Evolutionary conservation across 2,113 vertebrate genomes (phyloP), one percentile per base, ranked within the genome.

Genomic region (Coturnix japonica): DNA sequence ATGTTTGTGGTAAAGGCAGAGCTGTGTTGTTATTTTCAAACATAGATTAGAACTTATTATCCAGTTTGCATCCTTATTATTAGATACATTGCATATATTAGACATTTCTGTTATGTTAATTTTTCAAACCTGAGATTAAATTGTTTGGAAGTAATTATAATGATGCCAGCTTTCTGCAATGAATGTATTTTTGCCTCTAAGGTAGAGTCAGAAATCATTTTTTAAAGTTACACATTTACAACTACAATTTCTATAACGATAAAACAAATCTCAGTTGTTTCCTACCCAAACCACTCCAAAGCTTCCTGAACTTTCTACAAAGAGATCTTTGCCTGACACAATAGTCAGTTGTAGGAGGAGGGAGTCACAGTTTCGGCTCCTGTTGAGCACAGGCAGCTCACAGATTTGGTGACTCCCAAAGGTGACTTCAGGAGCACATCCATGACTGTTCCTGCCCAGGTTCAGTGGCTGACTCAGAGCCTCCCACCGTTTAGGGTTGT

Each of bases 301-400:
- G 56, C 28, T 51, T 78, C 31, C n/a, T 57, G 21, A 66, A 59
- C 10, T 23, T 90, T 49, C 60, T 77, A 56, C 80, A 66, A 41
- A 49, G 53, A 53, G 5, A 43, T 57, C 80, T 85, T 23, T 63
- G n/a, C 46, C 5, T n/a, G 66, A 28, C 25, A 41, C 18, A 91
- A 23, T 21, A 37, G 4, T 64, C n/a, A 16, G 0, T n/a, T 59
- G 70, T 46, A 57, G 21, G 4, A 10, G 72, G n/a, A 44, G 41
- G 37, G 72, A 51, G 26, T 6, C 11, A 11, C 31, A 6, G 26
- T 67, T 89, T 66, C 22, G 80, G 31, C 14, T 84, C 60, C 31
- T 60, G 57, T n/a, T 60, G 37, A 37, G 18, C 13, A 49, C 44
- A 26, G 6, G 0, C 1, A 76, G 28, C 6, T 26, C 82, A 22